Evolutionary conservation across 2,797 vertebrate genomes (phyloP), one percentile per base, ranked within the genome.

Genomic region (Acanthurus lineatus): DNA sequence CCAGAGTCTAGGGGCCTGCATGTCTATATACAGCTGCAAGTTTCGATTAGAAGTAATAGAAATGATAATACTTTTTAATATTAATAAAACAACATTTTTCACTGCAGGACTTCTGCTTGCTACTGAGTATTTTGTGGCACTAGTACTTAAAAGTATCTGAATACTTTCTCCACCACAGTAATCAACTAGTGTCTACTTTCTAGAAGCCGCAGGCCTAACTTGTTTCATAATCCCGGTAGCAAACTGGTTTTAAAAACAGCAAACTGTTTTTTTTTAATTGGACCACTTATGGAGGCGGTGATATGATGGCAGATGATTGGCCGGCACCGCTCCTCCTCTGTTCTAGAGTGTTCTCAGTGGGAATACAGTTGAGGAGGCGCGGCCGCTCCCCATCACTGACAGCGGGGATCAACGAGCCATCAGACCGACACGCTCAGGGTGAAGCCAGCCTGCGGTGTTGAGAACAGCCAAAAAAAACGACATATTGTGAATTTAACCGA

Each of bases 321-420:
- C 42, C 79, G n/a, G 47, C 32, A 0, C 47, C 35, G 73, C 81
- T 85, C 62, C 78, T 80, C 84, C 79, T 44, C 54, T 1, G 62
- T 94, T 94, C 91, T 77, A 69, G 93, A 94, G 73, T 49, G 70
- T 94, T 94, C 92, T 79, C 38, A 22, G 54, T 2, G 62, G 59
- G 19, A 48, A 42, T 28, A 19, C 44, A 10, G 28, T 17, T 8
- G n/a, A 69, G 11, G 76, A 72, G 79, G 71, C 9, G 73, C 73
- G 44, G 76, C 76, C 58, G 49, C 75, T 45, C 58, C 19, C 4
- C 56, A 44, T 2, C 42, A 49, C 51, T 6, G 19, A 19, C 51
- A 19, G 20, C 19, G 12, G 12, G 19, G 7, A 52, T 0, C 17
- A 32, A 20, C 9, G 17, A 68, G 9, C 53, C 10, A 15, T 19